Conservation (phyloP, 1,140 invertebrate species). For the Rhopalosiphum maidis region DNA sequence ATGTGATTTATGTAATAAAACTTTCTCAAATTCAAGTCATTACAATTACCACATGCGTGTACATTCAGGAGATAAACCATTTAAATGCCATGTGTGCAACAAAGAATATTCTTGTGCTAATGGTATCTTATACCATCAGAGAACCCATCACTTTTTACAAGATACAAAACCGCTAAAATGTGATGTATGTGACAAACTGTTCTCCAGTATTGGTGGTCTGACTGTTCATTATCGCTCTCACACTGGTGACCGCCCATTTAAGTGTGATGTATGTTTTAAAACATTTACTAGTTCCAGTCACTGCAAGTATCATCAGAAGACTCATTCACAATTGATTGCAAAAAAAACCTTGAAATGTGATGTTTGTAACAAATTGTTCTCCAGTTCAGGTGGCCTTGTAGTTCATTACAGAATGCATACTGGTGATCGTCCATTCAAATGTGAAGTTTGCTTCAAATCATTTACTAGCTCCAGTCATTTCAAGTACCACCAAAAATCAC, state of each 20-base stretch:
- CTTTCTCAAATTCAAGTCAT: constrained; percentile 57
- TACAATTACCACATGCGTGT: constrained; percentile 58
- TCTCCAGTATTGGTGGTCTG: constrained; percentile 48
- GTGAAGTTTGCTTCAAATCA: constrained; percentile 61
- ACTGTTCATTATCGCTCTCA: constrained; percentile 87
- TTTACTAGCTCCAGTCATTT: constrained; percentile 56
- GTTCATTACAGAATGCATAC: constrained; percentile 72
- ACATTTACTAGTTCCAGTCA: constrained; percentile 54
- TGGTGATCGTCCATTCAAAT: constrained; percentile 72
- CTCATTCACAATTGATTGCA: constrained; percentile 15
- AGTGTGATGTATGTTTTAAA: constrained; percentile 57
- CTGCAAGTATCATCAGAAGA: constrained; percentile 54
- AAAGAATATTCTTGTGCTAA: constrained; percentile 57
- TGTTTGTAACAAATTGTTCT: constrained; percentile 58
- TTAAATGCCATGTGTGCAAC: constrained; percentile 57
- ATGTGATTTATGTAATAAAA: constrained; percentile 63
- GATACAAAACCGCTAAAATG: constrained; percentile 73
- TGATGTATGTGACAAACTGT: constrained; percentile 58
- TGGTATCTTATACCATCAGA: constrained; percentile 51
- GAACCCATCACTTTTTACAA: constrained; percentile 51
- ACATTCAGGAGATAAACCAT: constrained; percentile 58
- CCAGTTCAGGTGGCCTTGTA: constrained; percentile 39
- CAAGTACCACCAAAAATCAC: constrained; percentile 56
- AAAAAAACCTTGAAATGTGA: constrained; percentile 72
- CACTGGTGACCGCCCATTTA: constrained; percentile 65